Evolutionary conservation across 2,113 vertebrate species (phyloP).

Genomic region (Miniopterus natalensis): DNA sequence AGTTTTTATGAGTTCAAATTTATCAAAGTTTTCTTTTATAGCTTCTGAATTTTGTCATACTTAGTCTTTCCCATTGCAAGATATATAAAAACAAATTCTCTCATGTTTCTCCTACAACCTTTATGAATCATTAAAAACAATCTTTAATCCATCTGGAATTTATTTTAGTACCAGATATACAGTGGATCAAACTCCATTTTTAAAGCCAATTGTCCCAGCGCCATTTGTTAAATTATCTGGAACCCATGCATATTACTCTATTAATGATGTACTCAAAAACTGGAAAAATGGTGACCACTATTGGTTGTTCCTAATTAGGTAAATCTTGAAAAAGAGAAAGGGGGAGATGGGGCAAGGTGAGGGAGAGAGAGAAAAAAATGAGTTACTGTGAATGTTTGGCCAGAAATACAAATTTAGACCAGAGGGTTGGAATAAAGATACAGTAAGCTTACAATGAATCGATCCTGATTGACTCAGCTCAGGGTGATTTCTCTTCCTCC

Average conservation of each 20-base stretch:
- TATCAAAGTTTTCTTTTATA: constrained; percentile 32
- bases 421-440: not conserved
- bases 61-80: not conserved
- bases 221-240: constrained; percentile 66
- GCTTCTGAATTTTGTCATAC: constrained; percentile 49
- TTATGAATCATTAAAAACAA: constrained; percentile 54
- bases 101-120: not conserved
- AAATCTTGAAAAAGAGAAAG: constrained; percentile 26
- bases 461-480: not conserved
- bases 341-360: not conserved
- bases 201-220: constrained; percentile 47
- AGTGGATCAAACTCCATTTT: constrained; percentile 58
- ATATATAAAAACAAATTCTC: not conserved
- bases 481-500: not conserved
- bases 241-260: constrained; percentile 30
- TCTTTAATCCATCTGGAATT: constrained; percentile 63
- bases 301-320: not conserved
- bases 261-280: constrained; percentile 46
- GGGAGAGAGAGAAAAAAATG: not conserved
- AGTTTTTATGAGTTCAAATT: not conserved
- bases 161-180: constrained; percentile 44
- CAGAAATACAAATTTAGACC: not conserved
- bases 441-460: not conserved
- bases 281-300: constrained; percentile 33
- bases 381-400: not conserved